Percentiles rank a stretch among this genome's conserved stretches.
Evolutionary conservation across 2,888 invertebrate species (phyloP).

Genomic region (Pherbina coryleti): DNA sequence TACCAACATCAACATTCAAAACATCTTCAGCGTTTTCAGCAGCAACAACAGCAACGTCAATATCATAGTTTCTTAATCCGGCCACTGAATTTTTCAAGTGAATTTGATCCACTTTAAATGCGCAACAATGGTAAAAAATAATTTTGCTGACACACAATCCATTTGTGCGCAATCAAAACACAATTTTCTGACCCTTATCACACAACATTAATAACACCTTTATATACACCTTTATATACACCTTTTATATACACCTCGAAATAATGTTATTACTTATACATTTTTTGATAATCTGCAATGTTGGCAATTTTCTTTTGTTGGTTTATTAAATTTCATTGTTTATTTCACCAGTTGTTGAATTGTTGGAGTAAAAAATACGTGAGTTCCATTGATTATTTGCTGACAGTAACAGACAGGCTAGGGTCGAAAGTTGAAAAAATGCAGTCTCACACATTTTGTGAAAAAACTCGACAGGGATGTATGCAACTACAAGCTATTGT

Average conservation of each 20-base stretch:
- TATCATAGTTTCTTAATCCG: no score
- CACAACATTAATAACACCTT: not conserved
- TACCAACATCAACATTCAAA: no score
- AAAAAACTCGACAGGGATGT: not conserved
- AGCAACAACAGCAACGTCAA: no score
- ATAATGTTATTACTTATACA: not conserved
- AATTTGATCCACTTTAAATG: no score
- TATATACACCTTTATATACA: not conserved
- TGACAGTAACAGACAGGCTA: not conserved
- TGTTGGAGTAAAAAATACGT: constrained; percentile 4
- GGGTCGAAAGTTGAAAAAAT: not conserved
- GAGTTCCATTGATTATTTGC: constrained; percentile 14
- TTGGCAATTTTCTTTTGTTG: not conserved
- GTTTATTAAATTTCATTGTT: not conserved
- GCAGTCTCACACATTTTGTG: not conserved
- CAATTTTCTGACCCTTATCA: no score
- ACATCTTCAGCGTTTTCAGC: no score
- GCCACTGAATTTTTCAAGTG: no score
- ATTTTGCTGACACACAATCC: no score
- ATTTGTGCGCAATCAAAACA: no score
- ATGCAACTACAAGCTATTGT: not conserved
- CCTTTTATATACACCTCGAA: no score
- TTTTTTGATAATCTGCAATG: not conserved
- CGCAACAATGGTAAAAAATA: no score
- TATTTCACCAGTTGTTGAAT: not conserved